phyloP scores from a whole-genome alignment of 2,888 invertebrate species.

The Ormia ochracea region DNA sequence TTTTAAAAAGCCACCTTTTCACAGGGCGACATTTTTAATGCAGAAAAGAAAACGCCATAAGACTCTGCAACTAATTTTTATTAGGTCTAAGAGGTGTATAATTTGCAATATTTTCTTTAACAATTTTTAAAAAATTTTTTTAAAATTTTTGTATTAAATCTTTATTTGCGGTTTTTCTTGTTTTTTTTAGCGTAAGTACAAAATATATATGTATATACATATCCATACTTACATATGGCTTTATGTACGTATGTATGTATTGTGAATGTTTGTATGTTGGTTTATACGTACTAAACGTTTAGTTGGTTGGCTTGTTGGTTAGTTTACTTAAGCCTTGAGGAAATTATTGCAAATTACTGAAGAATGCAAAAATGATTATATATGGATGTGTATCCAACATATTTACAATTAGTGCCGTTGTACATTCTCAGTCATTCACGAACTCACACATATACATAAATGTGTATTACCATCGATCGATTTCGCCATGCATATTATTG shows the following conservation, averaged over 20 bases:
- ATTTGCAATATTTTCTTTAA: too few relatives aligned
- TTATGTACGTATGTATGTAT: not conserved
- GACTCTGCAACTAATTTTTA: too few relatives aligned
- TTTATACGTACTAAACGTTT: too few relatives aligned
- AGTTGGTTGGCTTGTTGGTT: not conserved
- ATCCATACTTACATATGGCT: not conserved
- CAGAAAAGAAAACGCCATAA: too few relatives aligned
- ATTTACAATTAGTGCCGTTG: conserved; percentile 73
- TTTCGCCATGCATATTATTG: conserved; percentile 46
- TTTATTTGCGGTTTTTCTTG: too few relatives aligned
- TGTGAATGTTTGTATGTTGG: too few relatives aligned
- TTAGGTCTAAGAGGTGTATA: too few relatives aligned
- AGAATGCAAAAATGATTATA: conserved; percentile 77
- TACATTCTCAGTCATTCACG: conserved; percentile 64
- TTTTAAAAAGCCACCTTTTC: too few relatives aligned
- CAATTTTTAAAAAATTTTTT: too few relatives aligned
- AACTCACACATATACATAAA: not conserved
- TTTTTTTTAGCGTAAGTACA: not conserved
- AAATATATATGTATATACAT: not conserved
- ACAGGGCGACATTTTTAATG: too few relatives aligned
- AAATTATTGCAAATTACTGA: conserved; percentile 77
- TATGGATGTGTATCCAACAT: conserved; percentile 74
- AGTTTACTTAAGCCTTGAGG: conserved; percentile 70
- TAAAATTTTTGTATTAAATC: too few relatives aligned
- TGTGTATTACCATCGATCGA: conserved; percentile 31